These are phyloP conservation scores for Mustelus asterias DNA, from an alignment of 2,113 vertebrate species.

Conservation along the genomic window DNA sequence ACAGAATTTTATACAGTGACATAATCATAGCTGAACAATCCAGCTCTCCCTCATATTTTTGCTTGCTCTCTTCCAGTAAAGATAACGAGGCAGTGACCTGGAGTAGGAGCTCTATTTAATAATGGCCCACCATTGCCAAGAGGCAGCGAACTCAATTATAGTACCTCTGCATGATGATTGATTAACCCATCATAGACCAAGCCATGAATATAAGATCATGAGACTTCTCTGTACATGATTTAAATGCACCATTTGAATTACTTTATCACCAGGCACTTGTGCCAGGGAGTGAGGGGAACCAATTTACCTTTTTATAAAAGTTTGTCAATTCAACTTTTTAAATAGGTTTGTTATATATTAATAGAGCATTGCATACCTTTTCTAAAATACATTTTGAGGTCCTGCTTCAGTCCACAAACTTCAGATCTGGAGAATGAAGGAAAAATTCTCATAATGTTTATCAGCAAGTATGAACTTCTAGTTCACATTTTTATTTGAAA, in stretches of 20 bases:
- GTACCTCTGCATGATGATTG: not conserved
- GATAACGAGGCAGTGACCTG: not conserved
- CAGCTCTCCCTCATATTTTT: not conserved
- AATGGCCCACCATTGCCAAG: not conserved
- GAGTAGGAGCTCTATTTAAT: not conserved
- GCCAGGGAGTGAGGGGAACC: too few species aligned
- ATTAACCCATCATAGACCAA: not conserved
- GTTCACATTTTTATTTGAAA: not conserved
- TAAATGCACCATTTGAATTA: not conserved
- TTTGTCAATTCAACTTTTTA: not conserved
- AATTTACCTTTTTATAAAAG: not conserved
- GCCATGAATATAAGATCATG: not conserved
- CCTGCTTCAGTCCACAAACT: not conserved
- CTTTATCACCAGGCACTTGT: not conserved
- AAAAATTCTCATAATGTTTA: not conserved
- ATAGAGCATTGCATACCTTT: constrained; percentile 58
- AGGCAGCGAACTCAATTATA: not conserved
- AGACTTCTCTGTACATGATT: not conserved
- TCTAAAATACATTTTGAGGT: constrained; percentile 65
- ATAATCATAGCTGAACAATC: not conserved
- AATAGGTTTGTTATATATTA: not conserved
- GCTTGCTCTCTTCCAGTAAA: not conserved
- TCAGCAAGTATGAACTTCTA: not conserved
- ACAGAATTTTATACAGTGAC: not conserved
- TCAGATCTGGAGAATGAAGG: constrained; percentile 25